Base-by-base conservation (phyloP, 1,140 invertebrate genomes). In the Phocides pigmalion region DNA sequence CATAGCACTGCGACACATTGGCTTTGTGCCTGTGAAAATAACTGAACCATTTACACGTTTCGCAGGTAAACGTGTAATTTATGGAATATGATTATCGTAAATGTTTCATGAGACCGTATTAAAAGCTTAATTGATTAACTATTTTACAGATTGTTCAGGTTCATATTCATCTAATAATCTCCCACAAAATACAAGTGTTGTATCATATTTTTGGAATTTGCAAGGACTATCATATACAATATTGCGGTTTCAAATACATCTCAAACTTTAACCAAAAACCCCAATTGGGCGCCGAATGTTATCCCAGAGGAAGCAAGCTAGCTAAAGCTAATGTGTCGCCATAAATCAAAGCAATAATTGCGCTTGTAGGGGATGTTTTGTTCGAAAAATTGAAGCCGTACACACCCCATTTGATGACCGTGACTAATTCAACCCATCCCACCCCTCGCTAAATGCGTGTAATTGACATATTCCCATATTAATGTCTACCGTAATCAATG, bases 1-100 rank as follows among this genome's bases (percentile, higher is more conserved):
- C 51, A 68, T 73, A 76, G 71, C 68, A 72, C 61, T 46, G 64
- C 62, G 64, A 76, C 70, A 72, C 62, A 71, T 78, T 72, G 72
- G 66, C 56, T 70, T 63, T 67, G 62, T 70, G 54, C 65, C 16
- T 58, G 39, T 32, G 41, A 65, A n/a, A 28, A 63, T 72, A 69
- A 72, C 69, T 75, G 66, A 75, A 69, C 64, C 46, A 75, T 72
- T 74, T 74, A 69, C 64, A 66, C 46, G 51, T 68, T 62, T 19
- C 44, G 49, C 68, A 59, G 58, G 65, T 75, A 66, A 67, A 63
- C 54, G 62, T 25, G 49, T 61, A 68, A 68, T 75, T 75, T 72
- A 75, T 72, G 66, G 69, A n/a, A 63, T 16, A 54, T 72, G 71
- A 74, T 72, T 61, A 69, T 61, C 54, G 59, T 53, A 53, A 59